Conservation (phyloP, 2,797 vertebrate genomes). For the Ctenosaura bakeri region DNA sequence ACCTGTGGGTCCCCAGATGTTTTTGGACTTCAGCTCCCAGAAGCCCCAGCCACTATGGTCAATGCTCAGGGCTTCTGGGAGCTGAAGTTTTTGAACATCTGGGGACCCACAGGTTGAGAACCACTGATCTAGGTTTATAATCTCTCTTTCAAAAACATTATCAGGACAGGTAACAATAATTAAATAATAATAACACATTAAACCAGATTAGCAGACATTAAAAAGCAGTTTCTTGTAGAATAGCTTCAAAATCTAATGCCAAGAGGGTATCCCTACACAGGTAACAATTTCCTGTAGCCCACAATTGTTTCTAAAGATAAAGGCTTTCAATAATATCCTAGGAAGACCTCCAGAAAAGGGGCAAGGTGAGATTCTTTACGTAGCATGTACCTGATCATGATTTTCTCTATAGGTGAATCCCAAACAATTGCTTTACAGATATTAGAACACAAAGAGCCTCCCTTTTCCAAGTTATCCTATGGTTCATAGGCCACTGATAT, state of each 20-base stretch:
- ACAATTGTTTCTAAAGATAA: not conserved
- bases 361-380: not conserved
- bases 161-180: not conserved
- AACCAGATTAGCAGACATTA: not conserved
- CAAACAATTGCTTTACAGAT: not conserved
- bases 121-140: not conserved
- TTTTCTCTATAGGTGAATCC: not conserved
- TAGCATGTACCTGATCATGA: not conserved
- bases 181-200: not conserved
- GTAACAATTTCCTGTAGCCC: not conserved
- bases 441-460: not conserved
- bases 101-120: too few relatives aligned
- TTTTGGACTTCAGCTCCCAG: too few relatives aligned
- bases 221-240: not conserved
- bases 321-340: not conserved
- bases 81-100: too few relatives aligned
- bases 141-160: not conserved
- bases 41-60: too few relatives aligned
- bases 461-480: not conserved
- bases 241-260: not conserved
- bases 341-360: not conserved
- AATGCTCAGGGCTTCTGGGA: too few relatives aligned
- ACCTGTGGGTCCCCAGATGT: too few relatives aligned
- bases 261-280: not conserved
- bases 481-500: not conserved